These are phyloP conservation scores for Parus major DNA, from an alignment of 2,113 vertebrate genomes.

Conservation along the genomic window DNA sequence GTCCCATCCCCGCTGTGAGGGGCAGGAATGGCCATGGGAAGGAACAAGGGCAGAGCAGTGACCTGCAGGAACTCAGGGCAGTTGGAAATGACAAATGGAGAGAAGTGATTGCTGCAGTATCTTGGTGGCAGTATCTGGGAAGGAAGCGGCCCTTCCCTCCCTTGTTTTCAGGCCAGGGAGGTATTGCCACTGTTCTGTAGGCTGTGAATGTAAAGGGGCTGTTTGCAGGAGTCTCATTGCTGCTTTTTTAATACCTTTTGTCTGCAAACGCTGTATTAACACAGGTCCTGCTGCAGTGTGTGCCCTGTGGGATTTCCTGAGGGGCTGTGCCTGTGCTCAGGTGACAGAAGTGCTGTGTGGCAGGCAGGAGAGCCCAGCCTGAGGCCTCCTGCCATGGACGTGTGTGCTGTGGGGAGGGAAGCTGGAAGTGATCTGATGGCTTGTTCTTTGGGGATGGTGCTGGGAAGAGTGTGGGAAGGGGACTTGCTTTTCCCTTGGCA, in stretches of 20 bases:
- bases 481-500: not conserved
- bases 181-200: not conserved
- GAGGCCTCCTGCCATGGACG: not conserved
- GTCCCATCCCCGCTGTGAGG: fast-evolving
- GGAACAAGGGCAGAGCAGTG: not conserved
- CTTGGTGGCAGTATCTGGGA: not conserved
- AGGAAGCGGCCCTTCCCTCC: conserved; percentile 8
- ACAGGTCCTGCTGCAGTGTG: not conserved
- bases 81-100: not conserved
- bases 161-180: not conserved
- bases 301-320: not conserved
- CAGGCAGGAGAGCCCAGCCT: fast-evolving
- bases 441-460: not conserved
- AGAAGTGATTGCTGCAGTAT: not conserved
- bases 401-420: not conserved
- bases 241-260: not conserved
- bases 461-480: not conserved
- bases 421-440: not conserved
- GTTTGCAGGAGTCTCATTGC: not conserved
- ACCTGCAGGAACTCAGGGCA: not conserved
- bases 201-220: not conserved
- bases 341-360: not conserved
- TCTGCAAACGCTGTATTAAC: not conserved
- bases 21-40: not conserved
- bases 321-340: not conserved